These are phyloP conservation scores for Oligia fasciuncula DNA, from an alignment of 2,888 invertebrate species.

Conservation along the genomic window DNA sequence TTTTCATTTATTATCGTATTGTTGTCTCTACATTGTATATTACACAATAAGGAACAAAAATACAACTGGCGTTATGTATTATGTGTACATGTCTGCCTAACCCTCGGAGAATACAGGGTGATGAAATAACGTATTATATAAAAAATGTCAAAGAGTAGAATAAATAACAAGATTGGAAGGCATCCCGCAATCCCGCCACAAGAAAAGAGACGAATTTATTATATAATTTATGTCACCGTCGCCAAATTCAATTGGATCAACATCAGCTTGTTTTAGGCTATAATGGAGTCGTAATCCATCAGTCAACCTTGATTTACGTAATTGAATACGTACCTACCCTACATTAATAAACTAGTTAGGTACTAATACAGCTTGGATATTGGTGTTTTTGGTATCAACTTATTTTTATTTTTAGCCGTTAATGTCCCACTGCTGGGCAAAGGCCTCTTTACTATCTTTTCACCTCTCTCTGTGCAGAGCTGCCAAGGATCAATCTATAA, in stretches of 20 bases:
- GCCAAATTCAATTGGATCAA: slow-evolving; percentile 25
- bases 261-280: neutral
- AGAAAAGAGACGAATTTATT: neutral
- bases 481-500: neutral
- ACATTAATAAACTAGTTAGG: neutral
- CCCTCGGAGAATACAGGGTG: neutral
- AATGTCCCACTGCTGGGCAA: neutral
- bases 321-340: neutral
- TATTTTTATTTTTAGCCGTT: too few relatives aligned
- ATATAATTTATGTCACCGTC: neutral
- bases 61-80: neutral
- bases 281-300: slow-evolving; percentile 4
- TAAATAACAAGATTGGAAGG: neutral
- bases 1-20: too few relatives aligned
- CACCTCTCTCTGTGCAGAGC: neutral
- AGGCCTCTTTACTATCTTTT: neutral
- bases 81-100: neutral
- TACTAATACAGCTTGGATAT: neutral
- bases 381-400: neutral
- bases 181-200: too few relatives aligned
- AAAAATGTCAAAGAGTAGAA: neutral
- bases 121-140: neutral
- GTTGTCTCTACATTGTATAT: too few relatives aligned
- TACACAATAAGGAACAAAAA: neutral
- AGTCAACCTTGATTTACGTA: slow-evolving; percentile 8